Evolutionary conservation across 2,888 invertebrate species (phyloP), one percentile per base, ranked within the genome.

Genomic region (Macrostomum cliftonense): DNA sequence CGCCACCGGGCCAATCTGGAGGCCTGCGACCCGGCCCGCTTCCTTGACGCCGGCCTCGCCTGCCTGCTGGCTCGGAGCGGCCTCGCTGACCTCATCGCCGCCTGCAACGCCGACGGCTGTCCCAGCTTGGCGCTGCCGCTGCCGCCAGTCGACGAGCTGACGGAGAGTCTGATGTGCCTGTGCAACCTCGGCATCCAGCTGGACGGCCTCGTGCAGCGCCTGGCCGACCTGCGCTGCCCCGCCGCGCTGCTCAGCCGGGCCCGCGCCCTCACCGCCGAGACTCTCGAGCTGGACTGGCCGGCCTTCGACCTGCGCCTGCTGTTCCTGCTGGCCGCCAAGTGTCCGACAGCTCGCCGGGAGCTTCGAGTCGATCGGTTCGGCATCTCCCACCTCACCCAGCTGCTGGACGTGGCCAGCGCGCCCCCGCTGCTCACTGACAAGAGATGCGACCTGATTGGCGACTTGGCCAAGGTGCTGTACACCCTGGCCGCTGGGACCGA

Each of bases 291-390:
- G 40, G 16, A 40, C 16, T 40, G 40, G 17, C 40, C 17, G 74
- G 77, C 80, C 57, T 89, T 81, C 72, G 85, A 89, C 62, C 79
- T 86, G 76, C 81, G 84, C 68, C 73, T 89, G 49, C 68, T 91
- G 47, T 91, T 91, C 69, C 76, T 93, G 46, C 74, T 88, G 47
- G 87, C 89, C 19, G 88, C 87, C 2, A 68, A 88, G 39, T 80
- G 81, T 65, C 74, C 77, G 44, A 77, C 80, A 46, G 77, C 80
- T 43, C 63, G 67, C 66, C 68, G 70, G 14, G 65, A 62, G 55
- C 61, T 73, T 43, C 58, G 69, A 11, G 61, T 63, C 52, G 67
- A 72, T 46, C 61, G 71, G 36, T 72, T 72, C 56, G 72, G 73
- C 2, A 63, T 72, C 46, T 71, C 70, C 2, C 72, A 72, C 56